Percentiles rank a stretch among this genome's conserved stretches.
phyloP scores from a whole-genome alignment of 1,140 invertebrate species.

The Ladona fulva region DNA sequence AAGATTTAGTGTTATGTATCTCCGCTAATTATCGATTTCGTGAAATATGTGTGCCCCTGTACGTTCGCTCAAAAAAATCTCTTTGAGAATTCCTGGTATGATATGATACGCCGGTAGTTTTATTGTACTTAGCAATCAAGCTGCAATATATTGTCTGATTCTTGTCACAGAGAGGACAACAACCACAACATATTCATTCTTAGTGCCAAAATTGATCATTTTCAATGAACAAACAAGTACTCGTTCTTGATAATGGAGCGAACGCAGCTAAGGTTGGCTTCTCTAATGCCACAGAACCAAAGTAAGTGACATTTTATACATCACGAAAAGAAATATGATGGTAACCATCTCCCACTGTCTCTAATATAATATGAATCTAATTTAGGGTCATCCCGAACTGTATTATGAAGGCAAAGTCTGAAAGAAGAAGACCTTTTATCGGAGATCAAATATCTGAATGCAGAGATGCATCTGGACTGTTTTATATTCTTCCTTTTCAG shows the following conservation, averaged over 20 bases:
- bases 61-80: too few relatives aligned
- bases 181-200: too few relatives aligned
- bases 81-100: too few relatives aligned
- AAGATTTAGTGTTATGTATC: too few relatives aligned
- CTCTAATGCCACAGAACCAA: constrained; percentile 55
- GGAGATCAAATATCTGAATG: constrained; percentile 93
- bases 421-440: constrained; percentile 84
- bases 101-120: too few relatives aligned
- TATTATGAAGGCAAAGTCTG: constrained; percentile 96
- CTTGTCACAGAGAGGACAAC: too few relatives aligned
- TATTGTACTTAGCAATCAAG: too few relatives aligned
- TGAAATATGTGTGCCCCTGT: too few relatives aligned
- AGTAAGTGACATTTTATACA: constrained; percentile 38
- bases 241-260: constrained; percentile 77
- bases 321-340: constrained; percentile 11
- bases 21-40: too few relatives aligned
- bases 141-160: too few relatives aligned
- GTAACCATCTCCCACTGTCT: background rate
- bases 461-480: constrained; percentile 87
- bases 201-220: too few relatives aligned
- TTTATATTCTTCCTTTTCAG: constrained; percentile 89
- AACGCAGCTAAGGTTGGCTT: constrained; percentile 75
- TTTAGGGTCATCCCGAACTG: constrained; percentile 82
- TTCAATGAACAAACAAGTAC: background rate
- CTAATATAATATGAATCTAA: too few relatives aligned